Conservation (phyloP, 2,113 vertebrate species). For the Platichthys flesus region DNA sequence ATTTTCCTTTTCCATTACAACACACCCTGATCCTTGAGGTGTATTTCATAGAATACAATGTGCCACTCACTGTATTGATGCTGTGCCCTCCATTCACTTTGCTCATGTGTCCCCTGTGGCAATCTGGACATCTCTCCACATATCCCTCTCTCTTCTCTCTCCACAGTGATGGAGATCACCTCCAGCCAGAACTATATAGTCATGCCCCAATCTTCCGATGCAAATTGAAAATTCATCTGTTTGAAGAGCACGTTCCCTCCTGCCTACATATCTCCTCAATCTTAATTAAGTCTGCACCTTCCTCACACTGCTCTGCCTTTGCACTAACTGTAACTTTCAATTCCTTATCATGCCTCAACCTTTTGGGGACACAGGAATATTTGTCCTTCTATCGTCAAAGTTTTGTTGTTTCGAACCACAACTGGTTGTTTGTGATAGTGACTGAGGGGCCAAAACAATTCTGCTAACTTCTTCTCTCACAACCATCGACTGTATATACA, state of each 20-base stretch:
- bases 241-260: conserved; percentile 10
- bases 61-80: conserved; percentile 5
- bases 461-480: neutral
- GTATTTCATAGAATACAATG: too few relatives aligned
- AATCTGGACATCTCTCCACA: conserved; percentile 27
- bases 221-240: conserved; percentile 53
- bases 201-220: conserved; percentile 10
- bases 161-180: conserved; percentile 17
- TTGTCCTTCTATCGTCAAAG: neutral
- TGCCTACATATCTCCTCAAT: conserved; percentile 40
- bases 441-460: neutral
- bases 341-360: conserved; percentile 6
- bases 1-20: neutral
- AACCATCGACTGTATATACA: too few relatives aligned
- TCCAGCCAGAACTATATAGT: conserved; percentile 29
- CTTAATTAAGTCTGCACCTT: conserved; percentile 53
- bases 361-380: neutral
- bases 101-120: neutral
- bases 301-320: conserved; percentile 1
- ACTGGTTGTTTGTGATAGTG: neutral
- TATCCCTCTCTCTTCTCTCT: neutral
- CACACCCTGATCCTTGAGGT: neutral
- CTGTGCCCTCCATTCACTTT: neutral
- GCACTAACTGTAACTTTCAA: neutral
- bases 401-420: conserved; percentile 1